Evolutionary conservation across 2,113 vertebrate species (phyloP).

Genomic region (Cathartes aura): DNA sequence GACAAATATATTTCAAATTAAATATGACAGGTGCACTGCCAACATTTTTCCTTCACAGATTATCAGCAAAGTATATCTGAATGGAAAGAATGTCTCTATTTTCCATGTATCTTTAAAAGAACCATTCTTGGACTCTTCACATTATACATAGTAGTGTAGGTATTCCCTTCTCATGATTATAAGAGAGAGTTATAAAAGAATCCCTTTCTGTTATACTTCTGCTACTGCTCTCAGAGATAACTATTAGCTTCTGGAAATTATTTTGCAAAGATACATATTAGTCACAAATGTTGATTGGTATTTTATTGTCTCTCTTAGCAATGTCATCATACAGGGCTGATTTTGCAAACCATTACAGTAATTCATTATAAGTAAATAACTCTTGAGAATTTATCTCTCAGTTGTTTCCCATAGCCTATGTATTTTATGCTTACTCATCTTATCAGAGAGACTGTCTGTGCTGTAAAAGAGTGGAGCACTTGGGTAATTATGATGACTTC

Average conservation of each 20-base stretch:
- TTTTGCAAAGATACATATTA: background rate
- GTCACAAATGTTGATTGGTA: background rate
- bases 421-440: background rate
- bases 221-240: background rate
- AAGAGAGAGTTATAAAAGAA: background rate
- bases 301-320: background rate
- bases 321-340: background rate
- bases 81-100: background rate
- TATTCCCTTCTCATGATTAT: background rate
- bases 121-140: background rate
- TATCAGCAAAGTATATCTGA: background rate
- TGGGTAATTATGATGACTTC: background rate
- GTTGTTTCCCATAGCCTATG: background rate
- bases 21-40: background rate
- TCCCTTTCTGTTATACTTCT: background rate
- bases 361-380: background rate
- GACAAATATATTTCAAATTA: background rate
- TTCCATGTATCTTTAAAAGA: background rate
- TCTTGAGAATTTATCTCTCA: background rate
- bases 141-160: background rate
- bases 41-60: background rate
- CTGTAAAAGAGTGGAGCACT: background rate
- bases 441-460: background rate
- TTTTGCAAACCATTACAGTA: background rate
- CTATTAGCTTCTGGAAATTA: background rate